A percentile compares a stretch with the other conserved stretches of the same genome.
phyloP scores from a whole-genome alignment of 2,113 vertebrate species.

The Dasypus novemcinctus region DNA sequence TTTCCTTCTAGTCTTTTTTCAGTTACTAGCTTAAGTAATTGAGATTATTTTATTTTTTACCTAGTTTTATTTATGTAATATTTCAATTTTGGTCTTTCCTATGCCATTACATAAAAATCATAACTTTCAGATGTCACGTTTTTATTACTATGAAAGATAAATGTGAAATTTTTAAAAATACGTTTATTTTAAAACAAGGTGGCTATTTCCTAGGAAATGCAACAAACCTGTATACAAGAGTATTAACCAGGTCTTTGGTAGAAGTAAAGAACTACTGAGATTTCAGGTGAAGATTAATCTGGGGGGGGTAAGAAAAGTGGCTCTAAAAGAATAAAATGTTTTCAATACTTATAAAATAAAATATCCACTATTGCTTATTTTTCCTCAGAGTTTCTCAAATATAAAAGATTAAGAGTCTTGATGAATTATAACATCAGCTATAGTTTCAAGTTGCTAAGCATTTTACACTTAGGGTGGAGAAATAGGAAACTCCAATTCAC shows the following conservation, averaged over 20 bases:
- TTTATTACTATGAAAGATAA: not conserved
- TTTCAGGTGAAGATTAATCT: slow-evolving; percentile 41
- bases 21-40: not conserved
- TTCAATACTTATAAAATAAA: slow-evolving; percentile 41
- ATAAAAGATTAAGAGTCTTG: not conserved
- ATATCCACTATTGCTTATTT: not conserved
- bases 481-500: slow-evolving; percentile 58
- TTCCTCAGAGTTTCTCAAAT: slow-evolving; percentile 5
- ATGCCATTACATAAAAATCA: not conserved
- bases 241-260: not conserved
- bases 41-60: not conserved
- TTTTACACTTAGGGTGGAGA: slow-evolving; percentile 35
- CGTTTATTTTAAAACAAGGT: not conserved
- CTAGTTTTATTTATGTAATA: not conserved
- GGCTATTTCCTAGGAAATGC: not conserved
- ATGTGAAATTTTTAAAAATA: not conserved
- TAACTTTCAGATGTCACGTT: not conserved
- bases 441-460: slow-evolving; percentile 9
- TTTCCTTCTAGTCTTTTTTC: not conserved
- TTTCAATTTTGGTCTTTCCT: slow-evolving; percentile 10
- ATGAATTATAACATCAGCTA: slow-evolving; percentile 20
- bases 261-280: not conserved
- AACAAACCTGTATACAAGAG: not conserved
- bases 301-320: not conserved
- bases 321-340: slow-evolving; percentile 28